Conservation (phyloP, 2,888 invertebrate genomes). For the Zaprionus bogoriensis region DNA sequence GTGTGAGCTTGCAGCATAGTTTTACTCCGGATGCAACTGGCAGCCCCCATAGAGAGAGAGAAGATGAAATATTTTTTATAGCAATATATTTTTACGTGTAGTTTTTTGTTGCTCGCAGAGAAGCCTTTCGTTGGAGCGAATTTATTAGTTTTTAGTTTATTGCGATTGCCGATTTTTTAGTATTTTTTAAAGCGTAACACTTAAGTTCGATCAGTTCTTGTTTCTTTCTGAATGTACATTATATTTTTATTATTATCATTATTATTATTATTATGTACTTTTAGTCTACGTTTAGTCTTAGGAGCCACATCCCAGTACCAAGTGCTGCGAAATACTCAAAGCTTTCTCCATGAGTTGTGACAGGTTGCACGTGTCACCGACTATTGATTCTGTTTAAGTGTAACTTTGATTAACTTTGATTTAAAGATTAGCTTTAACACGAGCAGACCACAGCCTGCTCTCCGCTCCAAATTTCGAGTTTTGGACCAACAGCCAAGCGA, state of each 20-base stretch:
- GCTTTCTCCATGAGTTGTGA: conserved; percentile 29
- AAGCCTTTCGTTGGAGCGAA: conserved; percentile 75
- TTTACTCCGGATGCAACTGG: conserved; percentile 11
- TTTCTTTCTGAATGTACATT: conserved; percentile 15
- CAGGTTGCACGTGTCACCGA: conserved; percentile 25
- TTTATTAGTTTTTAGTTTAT: conserved; percentile 63
- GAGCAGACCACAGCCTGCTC: not conserved
- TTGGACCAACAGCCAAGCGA: conserved; percentile 28
- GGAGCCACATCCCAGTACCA: conserved; percentile 61
- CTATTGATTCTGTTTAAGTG: conserved; percentile 2
- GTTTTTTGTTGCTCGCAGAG: conserved; percentile 18
- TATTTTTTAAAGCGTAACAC: conserved; percentile 4
- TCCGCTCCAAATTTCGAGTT: conserved; percentile 3
- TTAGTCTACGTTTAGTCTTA: conserved; percentile 24
- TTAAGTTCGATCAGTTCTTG: conserved; percentile 38
- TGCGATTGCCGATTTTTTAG: too few species aligned
- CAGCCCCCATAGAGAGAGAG: conserved; percentile 22
- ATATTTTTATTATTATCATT: conserved; percentile 31
- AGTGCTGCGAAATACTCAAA: conserved; percentile 71
- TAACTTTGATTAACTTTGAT: not conserved
- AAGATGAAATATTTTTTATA: conserved; percentile 63
- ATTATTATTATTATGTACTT: conserved; percentile 32
- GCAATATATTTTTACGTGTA: conserved; percentile 32
- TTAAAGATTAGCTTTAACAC: not conserved
- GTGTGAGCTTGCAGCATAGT: conserved; percentile 6